Percentiles rank a stretch among this genome's conserved stretches.
phyloP scores from a whole-genome alignment of 2,888 invertebrate genomes.

The Stenodera caucasica region DNA sequence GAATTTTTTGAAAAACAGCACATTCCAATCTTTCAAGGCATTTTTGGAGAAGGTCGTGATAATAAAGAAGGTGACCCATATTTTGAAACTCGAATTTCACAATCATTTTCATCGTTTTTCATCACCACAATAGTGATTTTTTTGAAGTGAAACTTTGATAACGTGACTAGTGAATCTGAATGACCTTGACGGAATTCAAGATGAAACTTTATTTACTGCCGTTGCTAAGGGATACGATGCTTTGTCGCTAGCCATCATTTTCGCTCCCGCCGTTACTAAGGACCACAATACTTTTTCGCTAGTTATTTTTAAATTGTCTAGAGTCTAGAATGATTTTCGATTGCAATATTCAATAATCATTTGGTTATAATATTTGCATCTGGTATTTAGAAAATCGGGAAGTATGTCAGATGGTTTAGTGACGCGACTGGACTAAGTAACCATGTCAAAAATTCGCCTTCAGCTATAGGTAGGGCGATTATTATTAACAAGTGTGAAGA shows the following conservation, averaged over 20 bases:
- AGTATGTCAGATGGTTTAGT: constrained; percentile 1
- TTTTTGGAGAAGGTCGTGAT: neutral
- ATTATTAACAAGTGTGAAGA: neutral
- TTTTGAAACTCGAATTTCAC: neutral
- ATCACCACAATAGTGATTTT: too few species aligned
- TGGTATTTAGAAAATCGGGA: neutral
- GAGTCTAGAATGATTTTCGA: too few species aligned
- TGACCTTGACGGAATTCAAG: too few species aligned
- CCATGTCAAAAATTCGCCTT: constrained; percentile 17
- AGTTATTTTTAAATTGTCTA: too few species aligned
- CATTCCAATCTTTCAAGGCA: neutral
- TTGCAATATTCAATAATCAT: neutral
- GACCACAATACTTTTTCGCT: too few species aligned
- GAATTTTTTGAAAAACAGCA: neutral
- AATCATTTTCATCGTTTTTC: too few species aligned
- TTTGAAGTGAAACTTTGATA: too few species aligned
- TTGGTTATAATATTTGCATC: neutral
- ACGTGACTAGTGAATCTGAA: too few species aligned
- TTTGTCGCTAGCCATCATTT: too few species aligned
- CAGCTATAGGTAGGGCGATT: constrained; percentile 6
- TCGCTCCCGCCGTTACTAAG: too few species aligned
- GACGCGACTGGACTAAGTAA: constrained; percentile 8
- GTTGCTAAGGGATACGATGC: too few species aligned
- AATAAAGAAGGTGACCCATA: neutral
- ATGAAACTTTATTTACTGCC: too few species aligned